These are phyloP conservation scores for Tonatia bakeri DNA, from an alignment of 2,113 vertebrate genomes.

Conservation along the genomic window DNA sequence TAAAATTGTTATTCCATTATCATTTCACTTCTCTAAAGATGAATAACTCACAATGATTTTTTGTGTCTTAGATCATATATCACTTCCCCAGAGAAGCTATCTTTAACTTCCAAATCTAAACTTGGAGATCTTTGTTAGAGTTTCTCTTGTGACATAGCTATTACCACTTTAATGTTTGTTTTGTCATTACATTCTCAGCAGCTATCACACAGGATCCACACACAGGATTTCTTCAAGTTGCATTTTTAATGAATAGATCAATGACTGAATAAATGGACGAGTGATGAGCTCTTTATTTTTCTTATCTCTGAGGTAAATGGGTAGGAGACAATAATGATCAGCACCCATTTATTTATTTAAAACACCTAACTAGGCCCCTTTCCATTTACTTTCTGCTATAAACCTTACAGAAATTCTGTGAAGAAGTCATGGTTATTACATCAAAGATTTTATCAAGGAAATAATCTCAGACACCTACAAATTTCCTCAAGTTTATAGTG, in stretches of 20 bases:
- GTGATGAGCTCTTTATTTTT: not conserved
- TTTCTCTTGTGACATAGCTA: not conserved
- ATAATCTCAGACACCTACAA: not conserved
- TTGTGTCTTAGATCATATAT: not conserved
- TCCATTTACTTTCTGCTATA: not conserved
- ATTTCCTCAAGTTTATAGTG: not conserved
- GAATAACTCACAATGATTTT: not conserved
- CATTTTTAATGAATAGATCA: not conserved
- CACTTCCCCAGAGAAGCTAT: not conserved
- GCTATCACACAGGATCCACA: not conserved
- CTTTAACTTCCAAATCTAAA: not conserved
- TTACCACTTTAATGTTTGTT: not conserved
- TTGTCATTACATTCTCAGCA: not conserved
- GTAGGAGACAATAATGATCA: not conserved
- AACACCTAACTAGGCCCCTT: not conserved
- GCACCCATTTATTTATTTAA: not conserved
- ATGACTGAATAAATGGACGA: not conserved
- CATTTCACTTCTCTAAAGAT: not conserved
- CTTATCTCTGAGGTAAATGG: not conserved
- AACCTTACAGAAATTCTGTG: not conserved
- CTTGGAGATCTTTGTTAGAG: not conserved
- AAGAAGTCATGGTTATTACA: not conserved
- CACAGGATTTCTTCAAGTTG: not conserved
- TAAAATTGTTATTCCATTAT: not conserved
- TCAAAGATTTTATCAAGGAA: not conserved